Evolutionary conservation across 2,888 invertebrate species (phyloP).

Genomic region (Fabriciana adippe): DNA sequence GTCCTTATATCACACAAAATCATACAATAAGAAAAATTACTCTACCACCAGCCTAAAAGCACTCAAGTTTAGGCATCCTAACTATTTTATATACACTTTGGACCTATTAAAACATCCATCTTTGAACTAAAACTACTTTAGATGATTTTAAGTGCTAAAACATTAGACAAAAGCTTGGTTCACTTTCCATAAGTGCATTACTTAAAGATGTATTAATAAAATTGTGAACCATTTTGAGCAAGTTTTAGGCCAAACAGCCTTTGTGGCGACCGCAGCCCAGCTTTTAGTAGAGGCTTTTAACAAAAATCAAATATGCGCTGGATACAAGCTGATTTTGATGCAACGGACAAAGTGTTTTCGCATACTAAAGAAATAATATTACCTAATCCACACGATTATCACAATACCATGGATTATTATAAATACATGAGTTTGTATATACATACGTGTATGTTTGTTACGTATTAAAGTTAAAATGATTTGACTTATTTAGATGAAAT

Average conservation of each 20-base stretch:
- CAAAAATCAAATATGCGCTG: conserved; percentile 43
- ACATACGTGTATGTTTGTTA: background rate
- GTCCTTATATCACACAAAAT: too few relatives aligned
- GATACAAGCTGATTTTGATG: conserved; percentile 16
- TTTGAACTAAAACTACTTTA: conserved; percentile 12
- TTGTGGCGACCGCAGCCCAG: conserved; percentile 45
- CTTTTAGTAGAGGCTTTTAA: conserved; percentile 49
- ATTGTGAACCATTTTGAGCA: conserved; percentile 34
- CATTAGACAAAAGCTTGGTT: conserved; percentile 27
- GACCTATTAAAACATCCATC: conserved; percentile 12
- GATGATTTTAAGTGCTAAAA: conserved; percentile 23
- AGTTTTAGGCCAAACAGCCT: conserved; percentile 44
- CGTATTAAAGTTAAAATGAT: too few relatives aligned
- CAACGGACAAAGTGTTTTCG: conserved; percentile 10
- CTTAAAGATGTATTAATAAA: conserved; percentile 38
- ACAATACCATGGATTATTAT: background rate
- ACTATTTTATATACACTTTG: conserved; percentile 14
- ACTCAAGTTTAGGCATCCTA: conserved; percentile 4
- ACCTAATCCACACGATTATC: background rate
- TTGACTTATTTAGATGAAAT: too few relatives aligned
- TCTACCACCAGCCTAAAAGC: background rate
- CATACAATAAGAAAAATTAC: too few relatives aligned
- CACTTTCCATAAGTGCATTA: conserved; percentile 34
- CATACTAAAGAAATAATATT: conserved; percentile 3
- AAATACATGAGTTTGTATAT: background rate